Evolutionary conservation across 2,797 vertebrate species (phyloP), one percentile per base, ranked within the genome.

Genomic region (Brachymystax lenok): DNA sequence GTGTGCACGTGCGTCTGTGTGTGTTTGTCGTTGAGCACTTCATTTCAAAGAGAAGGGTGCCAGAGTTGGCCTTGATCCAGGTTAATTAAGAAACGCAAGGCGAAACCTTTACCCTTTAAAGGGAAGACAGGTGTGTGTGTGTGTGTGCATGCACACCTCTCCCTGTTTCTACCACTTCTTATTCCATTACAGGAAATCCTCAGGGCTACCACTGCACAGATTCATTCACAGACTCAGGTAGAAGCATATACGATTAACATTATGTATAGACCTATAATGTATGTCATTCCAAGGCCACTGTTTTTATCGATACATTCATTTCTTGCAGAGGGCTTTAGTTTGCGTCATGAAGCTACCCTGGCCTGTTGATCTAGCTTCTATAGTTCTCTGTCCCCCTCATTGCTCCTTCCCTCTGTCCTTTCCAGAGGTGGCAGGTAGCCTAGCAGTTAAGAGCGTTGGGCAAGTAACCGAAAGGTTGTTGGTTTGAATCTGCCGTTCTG

Each of bases 81-180:
- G n/a, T 66, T 24, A 8, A 24, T 66, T 24, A 24, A 66, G 63
- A 28, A 13, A 8, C 27, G 12, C 24, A 1, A 13, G 6, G 4
- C 27, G 4, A 13, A 24, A 66, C 63, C 27, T 28, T 24, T 24
- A 66, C 17, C 40, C 21, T 12, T 51, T 46, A 21, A 52, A 50
- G 35, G 13, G 21, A 33, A 7, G 30, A 40, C 52, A 51, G 51
- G 50, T 54, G 70, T 71, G 21, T 71, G n/a, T 59, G 24, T 73
- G 27, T 14, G 21, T 71, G 70, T 14, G 40, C 74, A 24, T 75
- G 61, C 17, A 28, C 66, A 3, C 21, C 19, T 66, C 61, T 75
- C n/a, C 59, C 33, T 76, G 30, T 46, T 14, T 70, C 30, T 35
- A 33, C 12, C 16, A 59, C 56, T 59, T 19, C 3, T 69, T 33